Evolutionary conservation across 2,797 vertebrate species (phyloP), one percentile per base, ranked within the genome.

Genomic region (Helostoma temminkii): DNA sequence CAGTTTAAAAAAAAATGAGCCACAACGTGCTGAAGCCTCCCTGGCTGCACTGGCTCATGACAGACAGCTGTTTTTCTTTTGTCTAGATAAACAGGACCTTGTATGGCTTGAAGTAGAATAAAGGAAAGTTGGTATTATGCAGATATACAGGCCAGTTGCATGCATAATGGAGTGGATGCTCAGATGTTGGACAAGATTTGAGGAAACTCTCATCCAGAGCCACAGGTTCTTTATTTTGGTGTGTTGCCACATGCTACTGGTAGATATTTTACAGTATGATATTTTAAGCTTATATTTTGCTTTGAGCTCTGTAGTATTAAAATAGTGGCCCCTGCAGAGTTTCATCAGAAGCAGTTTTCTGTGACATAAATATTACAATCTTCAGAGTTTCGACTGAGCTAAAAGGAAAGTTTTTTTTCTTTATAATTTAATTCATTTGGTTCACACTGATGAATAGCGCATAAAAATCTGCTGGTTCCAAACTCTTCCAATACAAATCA

Each of bases 401-500:
- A 7, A 50, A 60, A 61, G 34, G 22, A 46, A 66, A 72, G 18
- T 4, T 32, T 42, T 34, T 53, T 15, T 28, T 12, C 37, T 41
- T 70, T 71, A n/a, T 22, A 5, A 60, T 62, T 62, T 18, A 39
- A 83, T 83, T 81, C 58, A 82, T 67, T 70, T 37, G 1, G 28
- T 47, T 77, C 41, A 36, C 34, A 64, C 64, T 67, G 71, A 77
- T 76, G 70, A 74, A 82, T 65, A 22, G 43, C 32, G 47, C 76
- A 68, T 86, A 78, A 18, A 78, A 80, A 66, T 65, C 61, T 21
- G 8, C 55, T 66, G 41, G 15, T 77, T 71, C 74, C 63, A 73
- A 75, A 66, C 15, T 50, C 67, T 77, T 78, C 43, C 61, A 21
- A 70, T 75, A 71, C 60, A 54, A 84, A 82, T 88, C 74, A 80